Percentiles rank a stretch among this genome's conserved stretches.
Conservation (phyloP, 2,797 vertebrate species). For the Brotula barbata region DNA sequence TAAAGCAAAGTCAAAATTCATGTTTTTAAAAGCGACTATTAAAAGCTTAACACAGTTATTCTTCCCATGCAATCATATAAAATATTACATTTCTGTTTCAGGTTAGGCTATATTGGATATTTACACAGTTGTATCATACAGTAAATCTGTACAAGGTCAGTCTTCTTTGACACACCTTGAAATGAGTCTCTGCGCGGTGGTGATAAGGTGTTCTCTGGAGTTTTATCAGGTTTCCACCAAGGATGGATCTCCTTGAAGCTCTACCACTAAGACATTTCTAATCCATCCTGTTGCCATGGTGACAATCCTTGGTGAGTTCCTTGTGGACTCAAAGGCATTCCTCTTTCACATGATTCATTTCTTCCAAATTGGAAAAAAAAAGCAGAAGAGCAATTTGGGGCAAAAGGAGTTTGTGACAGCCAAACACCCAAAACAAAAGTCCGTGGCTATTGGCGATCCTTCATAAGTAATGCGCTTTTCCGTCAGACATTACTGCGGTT, state of each 20-base stretch:
- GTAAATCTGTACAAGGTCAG: slow-evolving; percentile 84
- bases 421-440: slow-evolving; percentile 26
- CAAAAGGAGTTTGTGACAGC: slow-evolving; percentile 32
- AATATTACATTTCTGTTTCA: slow-evolving; percentile 86
- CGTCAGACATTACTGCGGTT: slow-evolving; percentile 80
- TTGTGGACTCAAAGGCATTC: slow-evolving; percentile 47
- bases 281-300: slow-evolving; percentile 55
- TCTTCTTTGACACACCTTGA: slow-evolving; percentile 57
- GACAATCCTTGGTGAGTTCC: slow-evolving; percentile 58
- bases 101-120: slow-evolving; percentile 87
- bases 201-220: slow-evolving; percentile 36
- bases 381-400: slow-evolving; percentile 11
- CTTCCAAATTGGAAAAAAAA: slow-evolving; percentile 32
- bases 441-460: slow-evolving; percentile 20
- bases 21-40: slow-evolving; percentile 85
- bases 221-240: slow-evolving; percentile 41
- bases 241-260: slow-evolving; percentile 23
- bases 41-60: slow-evolving; percentile 86
- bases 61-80: slow-evolving; percentile 92
- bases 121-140: slow-evolving; percentile 90
- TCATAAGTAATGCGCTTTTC: neutral
- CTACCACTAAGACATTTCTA: slow-evolving; percentile 25
- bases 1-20: slow-evolving; percentile 80
- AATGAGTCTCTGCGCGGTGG: slow-evolving; percentile 51
- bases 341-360: slow-evolving; percentile 61